Evolutionary conservation across 1,140 invertebrate species (phyloP).

Genomic region (Lanistes nyassanus): DNA sequence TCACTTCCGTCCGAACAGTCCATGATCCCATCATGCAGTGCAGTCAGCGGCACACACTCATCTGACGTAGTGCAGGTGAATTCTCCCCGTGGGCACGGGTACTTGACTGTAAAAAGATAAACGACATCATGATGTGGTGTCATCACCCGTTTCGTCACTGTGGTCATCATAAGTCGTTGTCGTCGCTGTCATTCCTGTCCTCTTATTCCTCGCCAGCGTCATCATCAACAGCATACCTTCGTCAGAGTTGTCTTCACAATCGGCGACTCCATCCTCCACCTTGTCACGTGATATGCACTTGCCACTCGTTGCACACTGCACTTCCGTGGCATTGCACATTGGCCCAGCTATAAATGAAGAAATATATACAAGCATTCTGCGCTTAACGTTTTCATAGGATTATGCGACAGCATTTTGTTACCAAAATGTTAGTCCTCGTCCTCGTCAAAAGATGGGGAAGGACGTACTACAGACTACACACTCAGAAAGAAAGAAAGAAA

Average conservation of each 20-base stretch:
- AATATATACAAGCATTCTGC: not conserved
- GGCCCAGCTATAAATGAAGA: slow-evolving; percentile 22
- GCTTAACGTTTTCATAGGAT: too few species aligned
- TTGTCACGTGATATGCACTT: slow-evolving; percentile 35
- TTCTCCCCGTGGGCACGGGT: slow-evolving; percentile 12
- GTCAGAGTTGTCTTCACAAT: slow-evolving; percentile 52
- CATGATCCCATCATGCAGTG: not conserved
- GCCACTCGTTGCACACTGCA: slow-evolving; percentile 39
- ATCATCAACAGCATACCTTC: slow-evolving; percentile 50
- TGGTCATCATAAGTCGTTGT: not conserved
- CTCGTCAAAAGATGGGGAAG: too few species aligned
- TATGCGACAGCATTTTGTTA: too few species aligned
- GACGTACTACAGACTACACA: too few species aligned
- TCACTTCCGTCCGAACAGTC: slow-evolving; percentile 21
- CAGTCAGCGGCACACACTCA: slow-evolving; percentile 5
- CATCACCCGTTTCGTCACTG: too few species aligned
- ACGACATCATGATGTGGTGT: too few species aligned
- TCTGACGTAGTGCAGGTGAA: slow-evolving; percentile 11
- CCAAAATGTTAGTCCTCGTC: too few species aligned
- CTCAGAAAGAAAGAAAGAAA: too few species aligned
- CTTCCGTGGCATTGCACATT: slow-evolving; percentile 17
- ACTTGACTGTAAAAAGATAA: slow-evolving; percentile 18
- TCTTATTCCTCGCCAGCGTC: slow-evolving; percentile 51
- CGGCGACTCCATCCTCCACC: slow-evolving; percentile 44
- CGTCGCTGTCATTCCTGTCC: not conserved